phyloP scores from a whole-genome alignment of 2,797 vertebrate species.

The Tangara arthus region DNA sequence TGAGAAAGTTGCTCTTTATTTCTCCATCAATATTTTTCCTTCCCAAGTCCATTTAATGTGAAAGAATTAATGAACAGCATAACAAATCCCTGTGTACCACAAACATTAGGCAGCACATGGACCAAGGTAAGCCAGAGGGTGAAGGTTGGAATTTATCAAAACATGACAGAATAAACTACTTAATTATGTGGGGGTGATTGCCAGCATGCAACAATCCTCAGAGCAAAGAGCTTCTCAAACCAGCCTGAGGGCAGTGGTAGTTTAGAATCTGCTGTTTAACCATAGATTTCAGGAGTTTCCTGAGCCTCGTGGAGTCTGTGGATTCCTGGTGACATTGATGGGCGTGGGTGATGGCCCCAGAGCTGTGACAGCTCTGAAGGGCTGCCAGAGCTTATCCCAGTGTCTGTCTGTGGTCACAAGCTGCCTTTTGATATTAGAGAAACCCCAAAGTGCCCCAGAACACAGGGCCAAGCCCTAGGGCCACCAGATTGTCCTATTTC shows the following conservation, averaged over 20 bases:
- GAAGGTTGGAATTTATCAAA: slow-evolving; percentile 61
- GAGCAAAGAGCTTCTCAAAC: background rate
- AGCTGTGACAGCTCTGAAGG: background rate
- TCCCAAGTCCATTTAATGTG: slow-evolving; percentile 5
- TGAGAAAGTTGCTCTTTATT: slow-evolving; percentile 28
- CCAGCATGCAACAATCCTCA: slow-evolving; percentile 8
- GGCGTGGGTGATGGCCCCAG: background rate
- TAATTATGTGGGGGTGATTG: slow-evolving; percentile 38
- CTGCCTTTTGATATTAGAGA: background rate
- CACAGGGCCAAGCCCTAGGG: background rate
- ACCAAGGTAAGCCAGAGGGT: background rate
- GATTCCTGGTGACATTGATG: background rate
- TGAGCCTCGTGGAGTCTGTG: background rate
- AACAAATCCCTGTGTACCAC: slow-evolving; percentile 27
- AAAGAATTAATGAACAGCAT: slow-evolving; percentile 47
- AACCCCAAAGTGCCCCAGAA: background rate
- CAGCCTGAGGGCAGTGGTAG: background rate
- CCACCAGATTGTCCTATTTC: background rate
- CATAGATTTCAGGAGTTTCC: background rate
- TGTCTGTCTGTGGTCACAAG: background rate
- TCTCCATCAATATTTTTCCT: slow-evolving; percentile 44
- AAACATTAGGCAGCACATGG: background rate
- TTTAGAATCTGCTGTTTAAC: background rate
- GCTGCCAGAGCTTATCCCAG: background rate
- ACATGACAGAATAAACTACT: slow-evolving; percentile 37